phyloP scores from a whole-genome alignment of 1,140 invertebrate genomes.

The Penaeus vannamei region DNA sequence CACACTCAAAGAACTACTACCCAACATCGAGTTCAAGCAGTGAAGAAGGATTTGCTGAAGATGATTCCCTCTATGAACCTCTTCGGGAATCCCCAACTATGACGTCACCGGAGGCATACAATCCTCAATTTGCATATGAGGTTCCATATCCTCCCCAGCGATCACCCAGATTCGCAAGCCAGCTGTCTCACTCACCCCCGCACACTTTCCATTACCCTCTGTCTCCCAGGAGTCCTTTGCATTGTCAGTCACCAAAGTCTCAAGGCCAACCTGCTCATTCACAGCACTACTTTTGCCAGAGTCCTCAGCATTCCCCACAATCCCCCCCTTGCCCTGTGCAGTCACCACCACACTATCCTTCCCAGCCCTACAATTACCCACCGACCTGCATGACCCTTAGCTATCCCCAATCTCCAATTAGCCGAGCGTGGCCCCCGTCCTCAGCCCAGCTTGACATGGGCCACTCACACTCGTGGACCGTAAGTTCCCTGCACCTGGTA shows the following conservation, averaged over 20 bases:
- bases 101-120: slow-evolving; percentile 42
- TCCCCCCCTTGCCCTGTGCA: neutral
- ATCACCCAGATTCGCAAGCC: slow-evolving; percentile 36
- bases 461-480: slow-evolving; percentile 56
- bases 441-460: slow-evolving; percentile 60
- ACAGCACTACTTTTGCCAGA: slow-evolving; percentile 16
- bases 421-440: slow-evolving; percentile 52
- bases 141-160: slow-evolving; percentile 23
- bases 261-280: slow-evolving; percentile 4
- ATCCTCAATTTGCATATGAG: slow-evolving; percentile 39
- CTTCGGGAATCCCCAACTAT: slow-evolving; percentile 43
- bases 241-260: slow-evolving; percentile 34
- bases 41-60: slow-evolving; percentile 48
- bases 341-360: neutral
- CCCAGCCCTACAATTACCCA: slow-evolving; percentile 44
- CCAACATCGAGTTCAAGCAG: slow-evolving; percentile 41
- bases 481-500: slow-evolving; percentile 60
- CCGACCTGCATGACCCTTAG: slow-evolving; percentile 53
- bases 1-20: slow-evolving; percentile 10
- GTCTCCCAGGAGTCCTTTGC: slow-evolving; percentile 40
- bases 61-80: slow-evolving; percentile 51
- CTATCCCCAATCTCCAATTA: slow-evolving; percentile 48
- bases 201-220: slow-evolving; percentile 29
- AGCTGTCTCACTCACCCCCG: slow-evolving; percentile 14
- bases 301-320: slow-evolving; percentile 28